Evolutionary conservation across 2,113 vertebrate species (phyloP).

Genomic region (Echinops telfairi): DNA sequence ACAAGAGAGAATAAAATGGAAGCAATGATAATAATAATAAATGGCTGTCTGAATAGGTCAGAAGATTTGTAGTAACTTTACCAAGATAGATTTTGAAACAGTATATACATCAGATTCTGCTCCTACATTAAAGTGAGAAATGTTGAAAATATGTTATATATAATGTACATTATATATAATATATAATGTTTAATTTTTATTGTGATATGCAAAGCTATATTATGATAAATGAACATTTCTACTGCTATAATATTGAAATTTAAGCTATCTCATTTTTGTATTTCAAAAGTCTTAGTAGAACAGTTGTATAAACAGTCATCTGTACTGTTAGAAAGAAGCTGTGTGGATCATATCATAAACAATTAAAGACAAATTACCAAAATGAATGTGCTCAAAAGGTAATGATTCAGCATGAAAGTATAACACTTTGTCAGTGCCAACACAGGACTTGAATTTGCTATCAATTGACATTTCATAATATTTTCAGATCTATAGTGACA

Average conservation of each 20-base stretch:
- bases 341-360: neutral
- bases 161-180: no score
- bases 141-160: neutral
- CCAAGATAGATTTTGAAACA: neutral
- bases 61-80: no score
- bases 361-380: neutral
- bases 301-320: neutral
- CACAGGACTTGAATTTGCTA: neutral
- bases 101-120: neutral
- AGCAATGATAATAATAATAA: no score
- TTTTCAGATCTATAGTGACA: slow-evolving; percentile 12
- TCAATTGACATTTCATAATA: neutral
- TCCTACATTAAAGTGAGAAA: neutral
- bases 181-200: neutral
- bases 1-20: no score
- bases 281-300: neutral
- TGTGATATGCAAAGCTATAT: neutral
- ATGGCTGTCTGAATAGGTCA: no score
- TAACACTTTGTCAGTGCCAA: neutral
- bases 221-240: neutral
- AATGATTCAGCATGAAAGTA: neutral
- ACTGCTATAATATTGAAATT: neutral
- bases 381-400: neutral
- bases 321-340: neutral
- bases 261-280: neutral